Conservation (phyloP, 37 sponge, comb jelly and placozoan genomes). For the Tethya wilhelma region DNA sequence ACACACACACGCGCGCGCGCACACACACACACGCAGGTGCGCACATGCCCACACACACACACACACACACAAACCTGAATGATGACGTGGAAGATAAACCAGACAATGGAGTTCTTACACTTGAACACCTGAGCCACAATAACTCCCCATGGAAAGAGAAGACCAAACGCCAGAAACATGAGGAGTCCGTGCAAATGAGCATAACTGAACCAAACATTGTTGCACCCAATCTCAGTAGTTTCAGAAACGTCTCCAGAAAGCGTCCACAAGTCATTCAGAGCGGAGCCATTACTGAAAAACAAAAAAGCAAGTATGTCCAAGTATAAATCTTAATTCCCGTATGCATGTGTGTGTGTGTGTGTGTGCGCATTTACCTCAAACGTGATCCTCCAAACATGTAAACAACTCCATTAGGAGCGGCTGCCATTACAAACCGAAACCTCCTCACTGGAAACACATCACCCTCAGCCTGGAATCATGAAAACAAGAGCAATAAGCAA, state of each 20-base stretch:
- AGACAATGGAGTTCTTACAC: conserved; percentile 1
- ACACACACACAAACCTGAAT: no score
- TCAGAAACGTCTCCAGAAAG: conserved; percentile 30
- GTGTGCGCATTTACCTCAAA: background rate
- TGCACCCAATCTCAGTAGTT: conserved; percentile 13
- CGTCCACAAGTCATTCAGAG: conserved; percentile 54
- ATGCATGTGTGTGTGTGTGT: background rate
- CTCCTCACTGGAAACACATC: conserved; percentile 25
- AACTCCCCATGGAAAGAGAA: conserved; percentile 51
- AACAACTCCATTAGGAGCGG: conserved; percentile 23
- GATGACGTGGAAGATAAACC: conserved; percentile 47
- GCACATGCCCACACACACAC: no score
- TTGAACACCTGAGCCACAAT: conserved; percentile 46
- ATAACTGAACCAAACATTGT: conserved; percentile 55
- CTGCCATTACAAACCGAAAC: conserved; percentile 28
- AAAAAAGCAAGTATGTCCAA: background rate
- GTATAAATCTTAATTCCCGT: background rate
- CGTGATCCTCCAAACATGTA: conserved; percentile 62
- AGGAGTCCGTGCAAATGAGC: conserved; percentile 57
- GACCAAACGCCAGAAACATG: conserved; percentile 51
- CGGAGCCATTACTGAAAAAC: background rate
- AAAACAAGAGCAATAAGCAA: no score
- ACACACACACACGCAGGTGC: no score
- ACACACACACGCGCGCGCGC: background rate
- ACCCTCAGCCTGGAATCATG: no score